Percentiles rank a stretch among this genome's conserved stretches.
These are phyloP conservation scores for Nycticebus coucang DNA, from an alignment of 2,113 vertebrate species.

Conservation along the genomic window DNA sequence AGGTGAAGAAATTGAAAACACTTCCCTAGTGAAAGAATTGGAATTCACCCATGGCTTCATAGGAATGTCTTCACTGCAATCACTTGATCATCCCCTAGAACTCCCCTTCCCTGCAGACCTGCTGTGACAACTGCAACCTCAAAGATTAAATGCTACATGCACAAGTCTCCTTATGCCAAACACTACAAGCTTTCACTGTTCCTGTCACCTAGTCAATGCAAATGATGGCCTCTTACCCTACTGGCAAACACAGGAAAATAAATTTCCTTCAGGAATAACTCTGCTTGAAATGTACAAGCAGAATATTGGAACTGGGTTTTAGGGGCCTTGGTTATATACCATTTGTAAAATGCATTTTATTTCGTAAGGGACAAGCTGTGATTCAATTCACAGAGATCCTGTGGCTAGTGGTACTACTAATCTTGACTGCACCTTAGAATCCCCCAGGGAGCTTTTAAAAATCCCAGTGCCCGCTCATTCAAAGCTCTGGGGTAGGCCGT, in stretches of 20 bases:
- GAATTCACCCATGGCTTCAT: background rate
- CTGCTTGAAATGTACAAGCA: background rate
- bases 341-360: background rate
- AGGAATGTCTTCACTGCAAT: background rate
- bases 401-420: background rate
- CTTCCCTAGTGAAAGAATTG: background rate
- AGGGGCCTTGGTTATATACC: background rate
- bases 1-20: background rate
- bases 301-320: conserved; percentile 17
- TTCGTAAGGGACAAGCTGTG: background rate
- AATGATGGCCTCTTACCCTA: background rate
- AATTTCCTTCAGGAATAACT: conserved; percentile 19
- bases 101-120: fast-evolving
- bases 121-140: background rate
- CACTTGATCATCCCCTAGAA: background rate
- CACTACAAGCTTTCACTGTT: conserved; percentile 15
- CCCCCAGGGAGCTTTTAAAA: background rate
- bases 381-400: background rate
- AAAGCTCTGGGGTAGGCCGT: background rate
- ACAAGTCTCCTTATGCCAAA: conserved; percentile 36
- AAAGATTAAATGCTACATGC: background rate
- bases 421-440: background rate
- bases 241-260: background rate
- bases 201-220: background rate
- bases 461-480: no score